These are phyloP conservation scores for Aphyosemion australe DNA, from an alignment of 2,113 vertebrate genomes.

Conservation along the genomic window DNA sequence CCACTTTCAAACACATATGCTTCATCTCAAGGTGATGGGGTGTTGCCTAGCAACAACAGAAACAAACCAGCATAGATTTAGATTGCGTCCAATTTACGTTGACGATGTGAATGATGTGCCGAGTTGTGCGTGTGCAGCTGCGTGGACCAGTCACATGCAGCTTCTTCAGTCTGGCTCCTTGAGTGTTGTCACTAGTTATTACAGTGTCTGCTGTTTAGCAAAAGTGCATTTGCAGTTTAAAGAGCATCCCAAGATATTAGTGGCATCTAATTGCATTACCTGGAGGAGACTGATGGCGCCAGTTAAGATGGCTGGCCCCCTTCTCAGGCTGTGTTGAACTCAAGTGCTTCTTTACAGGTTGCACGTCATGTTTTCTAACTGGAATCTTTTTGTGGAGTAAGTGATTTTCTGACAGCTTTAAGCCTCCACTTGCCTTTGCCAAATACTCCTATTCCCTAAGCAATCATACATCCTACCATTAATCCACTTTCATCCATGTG, in stretches of 20 bases:
- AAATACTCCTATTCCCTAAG: conserved; percentile 56
- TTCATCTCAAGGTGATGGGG: conserved; percentile 35
- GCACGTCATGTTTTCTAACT: conserved; percentile 79
- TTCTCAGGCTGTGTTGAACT: conserved; percentile 78
- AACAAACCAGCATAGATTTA: conserved; percentile 46
- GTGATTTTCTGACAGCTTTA: conserved; percentile 82
- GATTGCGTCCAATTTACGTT: conserved; percentile 68
- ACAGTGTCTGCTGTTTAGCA: conserved; percentile 79
- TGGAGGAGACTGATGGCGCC: conserved; percentile 85
- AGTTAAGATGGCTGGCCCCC: conserved; percentile 79
- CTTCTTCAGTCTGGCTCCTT: conserved; percentile 69
- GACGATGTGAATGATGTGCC: conserved; percentile 58
- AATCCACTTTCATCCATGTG: conserved; percentile 64
- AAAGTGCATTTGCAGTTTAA: conserved; percentile 84
- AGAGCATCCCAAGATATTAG: conserved; percentile 85
- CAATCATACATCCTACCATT: conserved; percentile 65
- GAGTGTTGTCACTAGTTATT: conserved; percentile 83
- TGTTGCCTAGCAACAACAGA: conserved; percentile 66
- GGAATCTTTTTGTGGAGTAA: conserved; percentile 82
- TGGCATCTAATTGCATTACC: conserved; percentile 87
- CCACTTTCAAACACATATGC: conserved; percentile 11
- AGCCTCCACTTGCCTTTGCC: conserved; percentile 51
- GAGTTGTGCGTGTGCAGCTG: conserved; percentile 62
- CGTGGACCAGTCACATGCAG: conserved; percentile 70
- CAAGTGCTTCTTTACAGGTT: conserved; percentile 82